Conservation (phyloP, 2,888 invertebrate species). For the Agrotis segetum region DNA sequence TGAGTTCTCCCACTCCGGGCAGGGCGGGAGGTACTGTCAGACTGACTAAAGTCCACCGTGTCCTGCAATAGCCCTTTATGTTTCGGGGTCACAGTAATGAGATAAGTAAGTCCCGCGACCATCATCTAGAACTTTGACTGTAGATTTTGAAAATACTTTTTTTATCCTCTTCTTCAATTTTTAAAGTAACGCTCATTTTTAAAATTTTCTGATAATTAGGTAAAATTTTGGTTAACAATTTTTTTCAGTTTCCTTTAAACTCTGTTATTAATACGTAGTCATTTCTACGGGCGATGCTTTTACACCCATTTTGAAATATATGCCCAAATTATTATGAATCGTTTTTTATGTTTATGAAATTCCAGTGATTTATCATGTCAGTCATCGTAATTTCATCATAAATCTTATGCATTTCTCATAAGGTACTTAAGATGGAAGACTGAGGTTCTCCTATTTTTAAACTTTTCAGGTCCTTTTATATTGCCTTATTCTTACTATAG, state of each 20-base stretch:
- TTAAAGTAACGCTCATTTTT: too few species aligned
- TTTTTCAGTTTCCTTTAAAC: neutral
- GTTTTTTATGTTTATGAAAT: neutral
- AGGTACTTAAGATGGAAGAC: neutral
- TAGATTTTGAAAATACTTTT: too few species aligned
- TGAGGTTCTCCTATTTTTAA: neutral
- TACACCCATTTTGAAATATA: neutral
- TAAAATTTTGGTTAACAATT: too few species aligned
- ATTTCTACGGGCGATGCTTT: neutral
- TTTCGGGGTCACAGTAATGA: too few species aligned
- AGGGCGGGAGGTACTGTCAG: too few species aligned
- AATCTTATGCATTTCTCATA: neutral
- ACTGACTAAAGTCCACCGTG: too few species aligned
- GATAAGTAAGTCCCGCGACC: too few species aligned
- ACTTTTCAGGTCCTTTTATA: neutral
- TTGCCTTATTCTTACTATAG: too few species aligned
- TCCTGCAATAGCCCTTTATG: too few species aligned
- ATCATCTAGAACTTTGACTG: neutral
- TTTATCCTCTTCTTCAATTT: too few species aligned
- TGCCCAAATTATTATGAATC: neutral
- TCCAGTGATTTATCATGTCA: neutral
- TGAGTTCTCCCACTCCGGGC: too few species aligned
- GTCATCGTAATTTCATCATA: neutral
- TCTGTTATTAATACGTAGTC: neutral
- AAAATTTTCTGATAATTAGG: too few species aligned